Evolutionary conservation across 2,113 vertebrate genomes (phyloP), one percentile per base, ranked within the genome.

Genomic region (Crotalus helleri): DNA sequence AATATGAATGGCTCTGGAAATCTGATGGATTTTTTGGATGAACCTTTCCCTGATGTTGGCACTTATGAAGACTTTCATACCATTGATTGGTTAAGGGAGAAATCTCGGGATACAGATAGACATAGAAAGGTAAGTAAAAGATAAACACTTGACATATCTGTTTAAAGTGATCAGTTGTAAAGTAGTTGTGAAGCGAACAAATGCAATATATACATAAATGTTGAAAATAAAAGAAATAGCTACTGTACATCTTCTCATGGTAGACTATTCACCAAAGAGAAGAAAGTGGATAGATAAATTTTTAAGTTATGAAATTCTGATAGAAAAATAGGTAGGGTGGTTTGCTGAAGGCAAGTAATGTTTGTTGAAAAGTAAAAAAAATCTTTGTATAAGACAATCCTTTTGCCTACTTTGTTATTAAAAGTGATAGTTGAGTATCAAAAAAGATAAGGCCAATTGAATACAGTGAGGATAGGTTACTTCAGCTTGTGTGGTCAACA

Each of bases 61-160:
- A 99, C 99, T 0, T 99, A 99, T 0, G 99, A 99, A 88, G 99
- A 99, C 96, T 99, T 99, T 96, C 99, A 99, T 93, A 99, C 99
- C 95, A 99, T 99, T 1, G 99, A 99, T 97, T 99, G 99, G 99
- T 97, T 99, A 90, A 96, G 99, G 93, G 99, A 99, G 95, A 99
- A 99, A 44, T 99, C 99, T 3, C 97, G 99, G 0, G 99, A 99
- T 97, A 99, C 99, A 0, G 99, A 99, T 95, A 98, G 99, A 46
- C 99, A 99, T 55, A 98, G 99, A 93, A 99, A 99, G 98, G 99
- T 99, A 53, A 90, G 49, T 39, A 13, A 54, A 39, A 33, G 7
- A 49, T 57, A 58, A 64, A 9, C 46, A 53, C 4, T 39, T 53
- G 12, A 19, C 6, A 53, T 10, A 90, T 2, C 11, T 29, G 12